A percentile compares a stretch with the other conserved stretches of the same genome.
These are phyloP conservation scores for Drosophila truncata DNA, from an alignment of 1,140 invertebrate species.

Conservation along the genomic window DNA sequence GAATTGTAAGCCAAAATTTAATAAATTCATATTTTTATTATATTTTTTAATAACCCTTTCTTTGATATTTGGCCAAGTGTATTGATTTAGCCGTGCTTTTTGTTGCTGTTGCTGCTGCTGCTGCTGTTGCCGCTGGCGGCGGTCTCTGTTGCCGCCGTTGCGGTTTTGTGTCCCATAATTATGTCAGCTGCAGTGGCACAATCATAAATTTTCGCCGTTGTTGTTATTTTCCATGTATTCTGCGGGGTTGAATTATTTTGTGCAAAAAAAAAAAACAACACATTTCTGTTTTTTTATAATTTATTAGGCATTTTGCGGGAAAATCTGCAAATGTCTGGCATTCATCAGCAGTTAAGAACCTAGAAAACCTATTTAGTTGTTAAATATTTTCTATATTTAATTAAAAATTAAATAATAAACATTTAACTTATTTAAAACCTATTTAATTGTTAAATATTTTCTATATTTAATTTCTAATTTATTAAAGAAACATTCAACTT, in stretches of 20 bases:
- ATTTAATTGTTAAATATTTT: background rate
- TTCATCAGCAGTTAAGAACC: slow-evolving; percentile 9
- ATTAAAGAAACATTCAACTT: background rate
- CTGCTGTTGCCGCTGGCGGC: slow-evolving; percentile 30
- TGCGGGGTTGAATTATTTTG: slow-evolving; percentile 25
- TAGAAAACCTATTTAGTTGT: background rate
- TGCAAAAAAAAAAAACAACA: slow-evolving; percentile 6
- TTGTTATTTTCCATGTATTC: slow-evolving; percentile 22
- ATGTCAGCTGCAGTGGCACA: slow-evolving; percentile 78
- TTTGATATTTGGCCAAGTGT: slow-evolving; percentile 1
- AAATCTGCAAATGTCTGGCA: slow-evolving; percentile 24
- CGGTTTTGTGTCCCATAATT: slow-evolving; percentile 74
- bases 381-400: background rate
- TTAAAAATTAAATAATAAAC: background rate
- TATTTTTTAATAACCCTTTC: background rate
- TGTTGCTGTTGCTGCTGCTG: slow-evolving; percentile 18
- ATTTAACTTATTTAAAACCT: too few species aligned
- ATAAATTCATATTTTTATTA: too few species aligned
- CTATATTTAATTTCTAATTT: background rate
- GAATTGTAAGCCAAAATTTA: too few species aligned
- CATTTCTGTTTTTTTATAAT: slow-evolving; percentile 17
- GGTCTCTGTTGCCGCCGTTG: slow-evolving; percentile 47
- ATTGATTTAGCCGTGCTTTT: slow-evolving; percentile 9
- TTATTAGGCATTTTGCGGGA: slow-evolving; percentile 38
- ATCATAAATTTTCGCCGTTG: slow-evolving; percentile 73